These are phyloP conservation scores for Scolopax mira DNA, from an alignment of 2,113 vertebrate genomes.

Conservation along the genomic window DNA sequence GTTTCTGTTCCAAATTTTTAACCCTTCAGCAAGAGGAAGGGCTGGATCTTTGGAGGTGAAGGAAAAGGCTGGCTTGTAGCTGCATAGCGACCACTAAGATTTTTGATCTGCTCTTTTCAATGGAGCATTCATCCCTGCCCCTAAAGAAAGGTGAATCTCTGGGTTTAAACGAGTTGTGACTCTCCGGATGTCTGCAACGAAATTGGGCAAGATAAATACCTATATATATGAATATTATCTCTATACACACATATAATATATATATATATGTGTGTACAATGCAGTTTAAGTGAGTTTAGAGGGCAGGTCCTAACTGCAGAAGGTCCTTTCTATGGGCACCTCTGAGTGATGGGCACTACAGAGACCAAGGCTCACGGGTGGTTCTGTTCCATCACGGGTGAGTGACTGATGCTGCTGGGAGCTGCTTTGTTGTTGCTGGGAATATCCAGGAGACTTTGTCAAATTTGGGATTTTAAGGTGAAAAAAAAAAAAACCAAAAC, in stretches of 20 bases:
- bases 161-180: background rate
- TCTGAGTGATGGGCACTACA: background rate
- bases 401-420: background rate
- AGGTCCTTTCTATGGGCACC: background rate
- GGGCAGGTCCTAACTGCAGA: background rate
- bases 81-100: background rate
- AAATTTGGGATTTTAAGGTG: background rate
- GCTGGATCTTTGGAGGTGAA: background rate
- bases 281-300: background rate
- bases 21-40: slow-evolving; percentile 11
- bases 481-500: too few species aligned
- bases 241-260: background rate
- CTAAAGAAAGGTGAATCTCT: background rate
- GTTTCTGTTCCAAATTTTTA: slow-evolving; percentile 39
- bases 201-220: background rate
- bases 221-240: too few species aligned
- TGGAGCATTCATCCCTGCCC: background rate
- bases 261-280: background rate
- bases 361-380: background rate
- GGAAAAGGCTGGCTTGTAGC: background rate
- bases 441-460: background rate
- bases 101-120: background rate
- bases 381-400: rapidly evolving
- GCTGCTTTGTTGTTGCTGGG: background rate
- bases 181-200: background rate